Percentiles rank a stretch among this genome's conserved stretches.
Evolutionary conservation across 1,140 invertebrate genomes (phyloP).

Genomic region (Caenorhabditis remanei): DNA sequence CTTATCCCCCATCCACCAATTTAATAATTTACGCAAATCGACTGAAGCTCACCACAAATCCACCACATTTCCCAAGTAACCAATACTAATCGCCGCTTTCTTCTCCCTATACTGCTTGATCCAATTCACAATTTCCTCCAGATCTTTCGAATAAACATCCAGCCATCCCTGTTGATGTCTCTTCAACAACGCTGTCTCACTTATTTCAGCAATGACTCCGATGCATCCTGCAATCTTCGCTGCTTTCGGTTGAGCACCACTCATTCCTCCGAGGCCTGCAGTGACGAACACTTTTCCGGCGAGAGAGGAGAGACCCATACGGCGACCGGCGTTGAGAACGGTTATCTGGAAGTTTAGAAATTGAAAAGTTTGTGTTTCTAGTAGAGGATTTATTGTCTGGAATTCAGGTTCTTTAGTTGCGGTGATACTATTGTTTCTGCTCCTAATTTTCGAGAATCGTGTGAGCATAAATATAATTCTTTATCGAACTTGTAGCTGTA

Average conservation of each 20-base stretch:
- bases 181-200: constrained; percentile 81
- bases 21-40: neutral
- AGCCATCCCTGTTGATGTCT: constrained; percentile 83
- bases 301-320: constrained; percentile 80
- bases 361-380: too few species aligned
- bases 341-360: constrained; percentile 80
- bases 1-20: neutral
- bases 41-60: constrained; percentile 80
- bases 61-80: constrained; percentile 83
- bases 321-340: constrained; percentile 83
- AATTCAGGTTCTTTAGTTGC: neutral
- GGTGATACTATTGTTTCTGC: too few species aligned
- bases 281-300: constrained; percentile 82
- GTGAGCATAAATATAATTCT: too few species aligned
- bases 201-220: constrained; percentile 83
- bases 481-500: too few species aligned
- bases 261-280: constrained; percentile 84
- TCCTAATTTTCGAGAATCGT: too few species aligned
- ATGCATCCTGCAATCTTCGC: constrained; percentile 83
- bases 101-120: constrained; percentile 79
- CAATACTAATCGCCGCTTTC: constrained; percentile 81
- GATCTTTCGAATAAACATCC: constrained; percentile 79
- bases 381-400: too few species aligned
- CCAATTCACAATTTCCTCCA: constrained; percentile 79
- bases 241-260: constrained; percentile 84